Evolutionary conservation across 1,140 invertebrate species (phyloP), one percentile per base, ranked within the genome.

Genomic region (Coenobita brevimanus): DNA sequence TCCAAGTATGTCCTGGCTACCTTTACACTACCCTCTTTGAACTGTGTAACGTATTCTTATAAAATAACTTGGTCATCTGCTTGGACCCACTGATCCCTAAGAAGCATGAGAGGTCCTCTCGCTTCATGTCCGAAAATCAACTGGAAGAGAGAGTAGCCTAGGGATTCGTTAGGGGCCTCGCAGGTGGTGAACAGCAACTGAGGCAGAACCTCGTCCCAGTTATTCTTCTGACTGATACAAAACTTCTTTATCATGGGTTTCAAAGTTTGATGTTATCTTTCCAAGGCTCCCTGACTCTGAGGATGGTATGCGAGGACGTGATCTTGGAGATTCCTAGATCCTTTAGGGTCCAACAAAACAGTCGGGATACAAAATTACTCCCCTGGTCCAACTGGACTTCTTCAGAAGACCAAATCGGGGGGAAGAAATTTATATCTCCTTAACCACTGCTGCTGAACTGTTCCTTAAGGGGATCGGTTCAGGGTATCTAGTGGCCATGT

Each of bases 371-470:
- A 67, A 81, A 81, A 27, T 81, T 81, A 6, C 30, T 38, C 2
- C 79, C 79, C 79, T 64, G 54, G 57, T 81, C 79, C n/a, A 57
- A 81, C 21, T 81, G 79, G 0, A 81, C 60, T 64, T 38, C 36
- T 6, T 2, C n/a, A 57, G 57, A 27, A 81, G 27, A 10, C 79
- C 79, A 81, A 81, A 81, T 1, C 8, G 1, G 6, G 80, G 41
- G 62, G 67, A 82, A 24, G 67, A 82, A n/a, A 0, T 41, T 6
- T 67, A 2, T 17, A 82, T 15, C 21, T n/a, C 33, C n/a, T 21
- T 30, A 41, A 69, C 80, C 13, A 67, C 64, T 46, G 27, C 4
- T 8, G 60, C 60, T 3, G 36, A 41, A 1, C 64, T 69, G 30
- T 33, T 75, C 8, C 82, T 4, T 36, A 75, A 24, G 1, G 67